Conservation (phyloP, 2,113 vertebrate species). For the Otocyon megalotis region DNA sequence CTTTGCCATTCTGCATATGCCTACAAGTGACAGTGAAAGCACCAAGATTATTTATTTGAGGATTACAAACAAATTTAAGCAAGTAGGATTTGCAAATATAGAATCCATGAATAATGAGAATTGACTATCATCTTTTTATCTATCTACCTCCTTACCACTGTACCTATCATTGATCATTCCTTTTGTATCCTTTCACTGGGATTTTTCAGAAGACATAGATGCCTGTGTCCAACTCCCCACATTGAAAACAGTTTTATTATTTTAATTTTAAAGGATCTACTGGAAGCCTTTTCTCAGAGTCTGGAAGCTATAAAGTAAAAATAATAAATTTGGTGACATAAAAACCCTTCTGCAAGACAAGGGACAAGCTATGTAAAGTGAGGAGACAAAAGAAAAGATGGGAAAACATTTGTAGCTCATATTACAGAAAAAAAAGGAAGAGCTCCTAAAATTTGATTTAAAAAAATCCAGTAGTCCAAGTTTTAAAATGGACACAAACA, state of each 20-base stretch:
- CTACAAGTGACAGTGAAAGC: too few species aligned
- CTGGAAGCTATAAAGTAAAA: neutral
- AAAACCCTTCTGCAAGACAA: neutral
- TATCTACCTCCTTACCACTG: neutral
- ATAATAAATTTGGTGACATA: neutral
- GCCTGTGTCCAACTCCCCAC: neutral
- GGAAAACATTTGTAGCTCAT: neutral
- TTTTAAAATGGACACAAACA: neutral
- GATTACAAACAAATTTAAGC: neutral
- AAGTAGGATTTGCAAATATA: neutral
- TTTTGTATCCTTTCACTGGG: neutral
- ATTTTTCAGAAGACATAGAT: slow-evolving; percentile 12
- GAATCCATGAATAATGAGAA: neutral
- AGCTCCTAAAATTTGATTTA: neutral
- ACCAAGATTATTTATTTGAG: neutral
- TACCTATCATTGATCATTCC: neutral
- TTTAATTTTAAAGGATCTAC: neutral
- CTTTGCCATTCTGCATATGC: neutral
- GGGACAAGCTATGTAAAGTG: neutral
- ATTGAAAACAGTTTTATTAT: neutral
- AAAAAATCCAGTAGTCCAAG: neutral
- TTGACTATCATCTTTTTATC: neutral
- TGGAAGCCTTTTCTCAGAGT: neutral
- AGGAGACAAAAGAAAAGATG: slow-evolving; percentile 5
- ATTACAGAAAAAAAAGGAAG: neutral